Conservation (phyloP, 1,140 invertebrate species). For the Zaprionus vittiger region DNA sequence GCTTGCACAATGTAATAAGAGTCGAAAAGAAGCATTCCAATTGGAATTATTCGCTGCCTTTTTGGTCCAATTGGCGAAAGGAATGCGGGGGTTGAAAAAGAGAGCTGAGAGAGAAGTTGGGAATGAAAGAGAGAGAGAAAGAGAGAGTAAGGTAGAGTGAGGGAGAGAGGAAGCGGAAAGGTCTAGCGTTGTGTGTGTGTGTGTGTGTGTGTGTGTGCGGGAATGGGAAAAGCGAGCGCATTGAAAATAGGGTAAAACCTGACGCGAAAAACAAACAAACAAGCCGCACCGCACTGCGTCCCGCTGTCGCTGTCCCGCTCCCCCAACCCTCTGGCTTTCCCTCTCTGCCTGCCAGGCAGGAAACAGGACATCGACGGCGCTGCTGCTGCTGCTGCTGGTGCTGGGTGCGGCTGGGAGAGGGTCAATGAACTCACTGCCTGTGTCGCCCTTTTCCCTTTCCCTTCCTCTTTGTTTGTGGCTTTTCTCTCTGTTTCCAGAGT, state of each 20-base stretch:
- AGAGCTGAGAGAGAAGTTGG: background rate
- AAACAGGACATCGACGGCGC: conserved; percentile 37
- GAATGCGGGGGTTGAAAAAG: conserved; percentile 58
- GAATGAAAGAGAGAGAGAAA: background rate
- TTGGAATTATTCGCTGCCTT: conserved; percentile 11
- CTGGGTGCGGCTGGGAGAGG: conserved; percentile 12
- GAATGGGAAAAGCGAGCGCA: conserved; percentile 59
- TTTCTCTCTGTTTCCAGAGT: conserved; percentile 48
- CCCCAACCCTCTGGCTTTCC: background rate
- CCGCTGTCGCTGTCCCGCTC: conserved; percentile 2
- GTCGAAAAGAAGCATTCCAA: conserved; percentile 3
- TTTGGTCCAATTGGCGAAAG: conserved; percentile 55
- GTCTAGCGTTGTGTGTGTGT: background rate
- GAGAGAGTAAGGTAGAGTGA: background rate
- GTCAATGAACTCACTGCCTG: conserved; percentile 57
- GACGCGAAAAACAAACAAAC: conserved; percentile 79
- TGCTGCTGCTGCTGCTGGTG: background rate
- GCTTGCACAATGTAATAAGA: background rate
- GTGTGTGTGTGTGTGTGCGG: conserved; percentile 41
- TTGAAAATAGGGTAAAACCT: conserved; percentile 80
- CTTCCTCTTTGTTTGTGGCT: conserved; percentile 10
- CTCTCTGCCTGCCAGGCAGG: conserved; percentile 5
- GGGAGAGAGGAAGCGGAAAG: conserved; percentile 1
- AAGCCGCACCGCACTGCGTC: conserved; percentile 33
- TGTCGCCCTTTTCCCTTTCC: background rate